These are phyloP conservation scores for Cyanoramphus novaezelandiae DNA, from an alignment of 2,113 vertebrate species.

Conservation along the genomic window DNA sequence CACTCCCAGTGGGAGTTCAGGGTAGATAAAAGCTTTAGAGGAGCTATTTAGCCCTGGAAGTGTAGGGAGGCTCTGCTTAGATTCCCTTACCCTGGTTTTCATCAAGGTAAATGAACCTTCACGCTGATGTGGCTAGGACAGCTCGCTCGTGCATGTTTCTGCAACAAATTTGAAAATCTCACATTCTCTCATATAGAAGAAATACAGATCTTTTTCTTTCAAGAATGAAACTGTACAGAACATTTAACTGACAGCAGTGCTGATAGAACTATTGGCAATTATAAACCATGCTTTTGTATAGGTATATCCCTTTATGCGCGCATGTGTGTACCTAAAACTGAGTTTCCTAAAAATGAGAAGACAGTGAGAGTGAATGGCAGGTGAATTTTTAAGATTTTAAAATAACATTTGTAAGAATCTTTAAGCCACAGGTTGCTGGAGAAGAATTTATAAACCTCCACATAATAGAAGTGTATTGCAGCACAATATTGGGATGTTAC, in stretches of 20 bases:
- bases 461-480: not conserved
- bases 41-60: slow-evolving; percentile 12
- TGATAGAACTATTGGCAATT: slow-evolving; percentile 10
- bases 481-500: not conserved
- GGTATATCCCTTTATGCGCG: not conserved
- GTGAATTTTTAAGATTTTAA: not conserved
- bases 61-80: not conserved
- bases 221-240: slow-evolving; percentile 9
- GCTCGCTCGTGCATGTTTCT: not conserved
- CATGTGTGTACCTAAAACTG: not conserved
- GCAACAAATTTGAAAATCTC: not conserved
- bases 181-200: not conserved
- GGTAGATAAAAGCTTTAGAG: slow-evolving; percentile 56
- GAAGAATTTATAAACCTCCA: slow-evolving; percentile 18
- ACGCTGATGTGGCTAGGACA: not conserved
- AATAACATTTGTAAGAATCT: slow-evolving; percentile 32
- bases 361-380: slow-evolving; percentile 17
- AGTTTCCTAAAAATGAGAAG: slow-evolving; percentile 37
- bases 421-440: not conserved
- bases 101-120: slow-evolving; percentile 42
- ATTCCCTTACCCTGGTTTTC: slow-evolving; percentile 40
- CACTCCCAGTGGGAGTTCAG: slow-evolving; percentile 38
- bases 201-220: not conserved
- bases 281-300: not conserved
- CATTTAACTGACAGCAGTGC: slow-evolving; percentile 11